Percentiles rank a stretch among this genome's conserved stretches.
These are phyloP conservation scores for Epirrita christyi DNA, from an alignment of 2,888 invertebrate genomes.

Conservation along the genomic window DNA sequence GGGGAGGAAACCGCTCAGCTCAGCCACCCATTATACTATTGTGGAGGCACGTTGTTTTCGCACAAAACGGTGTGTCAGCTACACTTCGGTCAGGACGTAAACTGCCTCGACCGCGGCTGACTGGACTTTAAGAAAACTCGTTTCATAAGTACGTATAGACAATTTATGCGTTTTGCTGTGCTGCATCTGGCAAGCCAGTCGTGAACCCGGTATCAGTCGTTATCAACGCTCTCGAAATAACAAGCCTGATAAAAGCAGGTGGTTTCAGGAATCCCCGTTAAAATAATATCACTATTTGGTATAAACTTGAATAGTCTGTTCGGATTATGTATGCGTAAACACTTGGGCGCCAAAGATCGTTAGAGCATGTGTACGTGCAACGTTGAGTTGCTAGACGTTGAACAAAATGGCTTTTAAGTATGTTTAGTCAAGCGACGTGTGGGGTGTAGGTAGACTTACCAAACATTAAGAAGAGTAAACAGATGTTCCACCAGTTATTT, in stretches of 20 bases:
- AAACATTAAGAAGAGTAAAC: conserved; percentile 24
- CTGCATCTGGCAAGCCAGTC: conserved; percentile 25
- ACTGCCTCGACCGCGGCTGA: conserved; percentile 53
- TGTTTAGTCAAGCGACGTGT: conserved; percentile 30
- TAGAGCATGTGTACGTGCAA: conserved; percentile 7
- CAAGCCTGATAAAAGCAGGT: not conserved
- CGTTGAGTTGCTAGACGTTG: conserved; percentile 16
- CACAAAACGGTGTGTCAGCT: conserved; percentile 73
- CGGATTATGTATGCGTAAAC: conserved; percentile 7
- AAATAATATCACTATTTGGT: conserved; percentile 10
- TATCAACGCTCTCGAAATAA: not conserved
- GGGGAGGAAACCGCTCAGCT: conserved; percentile 65
- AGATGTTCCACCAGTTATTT: conserved; percentile 17
- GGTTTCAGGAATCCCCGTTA: conserved; percentile 6
- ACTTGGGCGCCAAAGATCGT: conserved; percentile 10
- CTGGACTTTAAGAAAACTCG: conserved; percentile 31
- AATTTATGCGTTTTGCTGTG: conserved; percentile 56
- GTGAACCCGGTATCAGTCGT: not conserved
- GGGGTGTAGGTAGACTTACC: conserved; percentile 23
- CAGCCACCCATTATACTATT: conserved; percentile 78
- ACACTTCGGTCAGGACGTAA: conserved; percentile 49
- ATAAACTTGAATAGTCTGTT: conserved; percentile 11
- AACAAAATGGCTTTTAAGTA: conserved; percentile 23
- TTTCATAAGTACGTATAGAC: conserved; percentile 54
- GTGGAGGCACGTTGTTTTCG: conserved; percentile 79